Conservation (phyloP, 2,888 invertebrate species). For the Plebejus anna region DNA sequence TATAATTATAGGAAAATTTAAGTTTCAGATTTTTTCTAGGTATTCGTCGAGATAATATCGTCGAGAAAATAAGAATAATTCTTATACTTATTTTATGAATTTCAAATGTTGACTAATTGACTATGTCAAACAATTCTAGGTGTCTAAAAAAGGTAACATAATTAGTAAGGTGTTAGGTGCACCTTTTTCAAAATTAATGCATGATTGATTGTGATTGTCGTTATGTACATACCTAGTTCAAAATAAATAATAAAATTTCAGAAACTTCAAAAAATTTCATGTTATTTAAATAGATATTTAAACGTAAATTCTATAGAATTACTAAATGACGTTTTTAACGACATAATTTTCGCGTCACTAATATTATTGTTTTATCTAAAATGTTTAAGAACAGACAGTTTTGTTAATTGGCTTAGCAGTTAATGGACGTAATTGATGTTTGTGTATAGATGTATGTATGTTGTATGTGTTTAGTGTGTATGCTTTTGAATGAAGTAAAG, state of each 20-base stretch:
- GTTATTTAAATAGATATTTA: background rate
- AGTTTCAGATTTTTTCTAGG: background rate
- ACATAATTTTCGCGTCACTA: background rate
- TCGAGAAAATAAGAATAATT: background rate
- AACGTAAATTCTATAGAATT: background rate
- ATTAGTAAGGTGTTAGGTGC: background rate
- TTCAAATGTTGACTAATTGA: background rate
- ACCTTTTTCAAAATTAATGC: background rate
- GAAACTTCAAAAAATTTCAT: background rate
- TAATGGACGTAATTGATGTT: background rate
- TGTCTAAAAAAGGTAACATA: slow-evolving; percentile 3
- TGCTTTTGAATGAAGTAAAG: slow-evolving; percentile 13
- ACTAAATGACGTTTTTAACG: background rate
- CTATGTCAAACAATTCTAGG: background rate
- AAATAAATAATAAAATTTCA: background rate
- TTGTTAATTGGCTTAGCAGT: slow-evolving; percentile 2
- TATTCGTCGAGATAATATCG: background rate
- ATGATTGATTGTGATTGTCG: background rate
- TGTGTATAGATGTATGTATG: slow-evolving; percentile 15
- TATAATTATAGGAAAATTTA: background rate
- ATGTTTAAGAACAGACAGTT: background rate
- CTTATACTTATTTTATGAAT: background rate
- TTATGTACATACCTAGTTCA: background rate
- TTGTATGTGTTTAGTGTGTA: background rate
- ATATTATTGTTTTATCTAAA: background rate